These are phyloP conservation scores for Orchestes rusci DNA, from an alignment of 2,888 invertebrate genomes.

Conservation along the genomic window DNA sequence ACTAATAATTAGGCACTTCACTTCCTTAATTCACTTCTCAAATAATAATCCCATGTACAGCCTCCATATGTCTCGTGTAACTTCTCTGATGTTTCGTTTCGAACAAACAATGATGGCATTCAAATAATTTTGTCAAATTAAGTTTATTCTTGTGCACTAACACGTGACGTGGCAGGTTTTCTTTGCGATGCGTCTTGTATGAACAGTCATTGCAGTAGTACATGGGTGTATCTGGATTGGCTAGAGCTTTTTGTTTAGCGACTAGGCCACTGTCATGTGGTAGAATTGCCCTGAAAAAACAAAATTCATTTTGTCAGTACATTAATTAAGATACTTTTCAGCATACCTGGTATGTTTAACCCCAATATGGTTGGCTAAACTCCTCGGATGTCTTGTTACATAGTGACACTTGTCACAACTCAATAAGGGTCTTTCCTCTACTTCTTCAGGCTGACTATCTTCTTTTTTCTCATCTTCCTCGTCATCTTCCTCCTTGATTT, in stretches of 20 bases:
- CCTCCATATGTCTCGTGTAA: constrained; percentile 20
- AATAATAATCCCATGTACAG: constrained; percentile 13
- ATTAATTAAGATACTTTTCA: neutral
- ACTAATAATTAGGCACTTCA: too few relatives aligned
- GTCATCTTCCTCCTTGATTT: too few relatives aligned
- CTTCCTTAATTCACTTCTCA: too few relatives aligned
- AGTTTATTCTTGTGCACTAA: constrained; percentile 19
- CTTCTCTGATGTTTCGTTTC: constrained; percentile 23
- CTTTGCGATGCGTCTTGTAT: constrained; percentile 19
- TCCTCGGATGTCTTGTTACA: constrained; percentile 11
- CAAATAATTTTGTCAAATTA: constrained; percentile 18
- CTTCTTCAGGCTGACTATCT: constrained; percentile 2
- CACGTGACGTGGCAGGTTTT: constrained; percentile 17
- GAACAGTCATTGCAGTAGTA: constrained; percentile 19
- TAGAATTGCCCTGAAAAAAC: constrained; percentile 4
- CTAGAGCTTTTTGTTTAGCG: constrained; percentile 2
- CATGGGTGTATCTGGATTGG: constrained; percentile 4
- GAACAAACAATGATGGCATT: constrained; percentile 21
- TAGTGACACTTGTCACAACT: constrained; percentile 14
- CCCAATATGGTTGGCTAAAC: constrained; percentile 16
- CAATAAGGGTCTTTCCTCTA: constrained; percentile 2
- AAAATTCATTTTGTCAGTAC: neutral
- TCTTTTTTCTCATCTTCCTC: neutral
- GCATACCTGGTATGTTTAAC: constrained; percentile 16
- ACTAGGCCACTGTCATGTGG: too few relatives aligned